A percentile compares a stretch with the other conserved stretches of the same genome.
Conservation (phyloP, 2,797 vertebrate genomes). For the Rhyacichthys aspro region DNA sequence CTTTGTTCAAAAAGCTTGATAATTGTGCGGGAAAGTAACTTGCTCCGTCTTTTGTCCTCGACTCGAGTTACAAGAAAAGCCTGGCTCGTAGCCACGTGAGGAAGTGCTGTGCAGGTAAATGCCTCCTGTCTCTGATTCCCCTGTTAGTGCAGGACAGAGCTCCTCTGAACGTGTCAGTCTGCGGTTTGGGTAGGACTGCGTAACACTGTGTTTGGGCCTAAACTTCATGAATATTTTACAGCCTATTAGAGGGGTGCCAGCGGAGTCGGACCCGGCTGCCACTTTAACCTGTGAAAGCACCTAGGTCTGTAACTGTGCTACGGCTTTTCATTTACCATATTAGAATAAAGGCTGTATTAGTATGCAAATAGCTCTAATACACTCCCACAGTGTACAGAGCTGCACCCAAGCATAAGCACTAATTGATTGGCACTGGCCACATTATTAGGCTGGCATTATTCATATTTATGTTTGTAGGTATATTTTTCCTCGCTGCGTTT, state of each 20-base stretch:
- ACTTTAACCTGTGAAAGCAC: conserved; percentile 11
- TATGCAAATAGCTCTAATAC: conserved; percentile 4
- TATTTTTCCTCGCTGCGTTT: conserved; percentile 16
- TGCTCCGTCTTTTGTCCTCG: background rate
- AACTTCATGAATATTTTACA: conserved; percentile 61
- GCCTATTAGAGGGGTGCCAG: conserved; percentile 18
- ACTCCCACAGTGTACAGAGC: conserved; percentile 5
- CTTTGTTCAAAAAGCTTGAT: background rate
- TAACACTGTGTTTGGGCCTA: conserved; percentile 44
- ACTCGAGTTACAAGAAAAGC: background rate
- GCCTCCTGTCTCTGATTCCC: background rate
- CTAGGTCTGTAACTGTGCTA: background rate
- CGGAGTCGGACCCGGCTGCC: background rate
- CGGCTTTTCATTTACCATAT: background rate
- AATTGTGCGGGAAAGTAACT: background rate
- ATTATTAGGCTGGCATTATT: conserved; percentile 36
- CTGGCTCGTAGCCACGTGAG: conserved; percentile 4
- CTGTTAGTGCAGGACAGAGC: background rate
- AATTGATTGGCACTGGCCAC: conserved; percentile 41
- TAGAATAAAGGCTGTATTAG: background rate
- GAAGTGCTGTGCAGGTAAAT: conserved; percentile 15
- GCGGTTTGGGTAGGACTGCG: conserved; percentile 40
- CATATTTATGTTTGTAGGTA: conserved; percentile 46
- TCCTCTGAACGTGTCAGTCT: conserved; percentile 28
- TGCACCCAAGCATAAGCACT: conserved; percentile 17